These are phyloP conservation scores for Crocallis elinguaria DNA, from an alignment of 2,888 invertebrate genomes.

Conservation along the genomic window DNA sequence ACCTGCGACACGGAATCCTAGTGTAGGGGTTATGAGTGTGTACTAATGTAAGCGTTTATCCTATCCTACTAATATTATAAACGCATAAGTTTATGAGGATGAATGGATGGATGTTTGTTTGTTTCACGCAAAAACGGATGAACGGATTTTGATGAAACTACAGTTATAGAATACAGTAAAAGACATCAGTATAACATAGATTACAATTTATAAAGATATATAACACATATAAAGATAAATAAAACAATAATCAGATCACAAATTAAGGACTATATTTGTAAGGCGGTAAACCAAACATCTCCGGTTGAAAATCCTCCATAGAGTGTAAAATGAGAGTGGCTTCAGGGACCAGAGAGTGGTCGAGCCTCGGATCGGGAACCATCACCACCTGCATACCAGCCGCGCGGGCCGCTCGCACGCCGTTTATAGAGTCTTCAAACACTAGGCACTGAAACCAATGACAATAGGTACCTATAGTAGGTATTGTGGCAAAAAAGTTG, in stretches of 20 bases:
- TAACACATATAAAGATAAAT: neutral
- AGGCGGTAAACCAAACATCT: conserved; percentile 92
- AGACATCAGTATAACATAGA: no score
- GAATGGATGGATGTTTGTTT: no score
- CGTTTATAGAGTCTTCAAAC: conserved; percentile 96
- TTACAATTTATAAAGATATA: no score
- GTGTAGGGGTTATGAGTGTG: no score
- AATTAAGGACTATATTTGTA: conserved; percentile 28
- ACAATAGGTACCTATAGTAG: neutral
- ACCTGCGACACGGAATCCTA: no score
- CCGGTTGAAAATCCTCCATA: conserved; percentile 91
- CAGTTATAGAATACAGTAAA: no score
- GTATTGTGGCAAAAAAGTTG: no score
- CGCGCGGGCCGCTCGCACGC: conserved; percentile 89
- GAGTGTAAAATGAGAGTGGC: conserved; percentile 90
- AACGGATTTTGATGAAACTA: no score
- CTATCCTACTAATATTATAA: no score
- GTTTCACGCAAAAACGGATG: no score
- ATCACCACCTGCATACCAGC: conserved; percentile 95
- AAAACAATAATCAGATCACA: neutral
- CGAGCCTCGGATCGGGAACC: conserved; percentile 87
- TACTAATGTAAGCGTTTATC: no score
- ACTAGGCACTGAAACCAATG: conserved; percentile 87
- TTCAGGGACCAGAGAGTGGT: conserved; percentile 55
- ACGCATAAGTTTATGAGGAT: no score